phyloP scores from a whole-genome alignment of 2,888 invertebrate genomes.

The Miltochrista miniata region DNA sequence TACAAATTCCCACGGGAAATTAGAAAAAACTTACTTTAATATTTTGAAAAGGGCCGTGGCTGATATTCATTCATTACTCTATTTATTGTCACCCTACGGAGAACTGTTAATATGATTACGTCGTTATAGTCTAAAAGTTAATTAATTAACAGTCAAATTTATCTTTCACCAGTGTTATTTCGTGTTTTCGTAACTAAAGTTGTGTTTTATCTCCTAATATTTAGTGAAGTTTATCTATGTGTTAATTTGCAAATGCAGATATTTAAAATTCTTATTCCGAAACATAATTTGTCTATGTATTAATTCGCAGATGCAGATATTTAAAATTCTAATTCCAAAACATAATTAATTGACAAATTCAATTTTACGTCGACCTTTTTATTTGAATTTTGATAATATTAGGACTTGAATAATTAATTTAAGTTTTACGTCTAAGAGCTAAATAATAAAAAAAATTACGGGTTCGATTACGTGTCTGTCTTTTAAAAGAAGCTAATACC shows the following conservation, averaged over 20 bases:
- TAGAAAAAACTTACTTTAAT: background rate
- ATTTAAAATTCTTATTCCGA: background rate
- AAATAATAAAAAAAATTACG: no score
- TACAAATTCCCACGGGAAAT: no score
- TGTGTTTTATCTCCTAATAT: background rate
- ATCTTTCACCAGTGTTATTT: background rate
- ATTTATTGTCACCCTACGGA: conserved; percentile 3
- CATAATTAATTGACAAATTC: no score
- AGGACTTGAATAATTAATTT: no score
- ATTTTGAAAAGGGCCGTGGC: background rate
- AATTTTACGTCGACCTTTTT: no score
- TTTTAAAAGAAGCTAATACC: no score
- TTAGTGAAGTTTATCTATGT: background rate
- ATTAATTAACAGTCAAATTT: background rate
- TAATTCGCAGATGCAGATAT: background rate
- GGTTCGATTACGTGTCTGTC: no score
- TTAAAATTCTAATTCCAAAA: background rate
- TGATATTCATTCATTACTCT: background rate
- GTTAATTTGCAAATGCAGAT: background rate
- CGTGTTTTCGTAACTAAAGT: background rate
- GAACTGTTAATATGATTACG: conserved; percentile 1
- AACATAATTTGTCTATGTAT: background rate
- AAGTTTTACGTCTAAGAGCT: no score
- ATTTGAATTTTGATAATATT: no score
- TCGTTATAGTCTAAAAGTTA: background rate